Conservation (phyloP, 2,113 vertebrate species). For the Felis chaus region DNA sequence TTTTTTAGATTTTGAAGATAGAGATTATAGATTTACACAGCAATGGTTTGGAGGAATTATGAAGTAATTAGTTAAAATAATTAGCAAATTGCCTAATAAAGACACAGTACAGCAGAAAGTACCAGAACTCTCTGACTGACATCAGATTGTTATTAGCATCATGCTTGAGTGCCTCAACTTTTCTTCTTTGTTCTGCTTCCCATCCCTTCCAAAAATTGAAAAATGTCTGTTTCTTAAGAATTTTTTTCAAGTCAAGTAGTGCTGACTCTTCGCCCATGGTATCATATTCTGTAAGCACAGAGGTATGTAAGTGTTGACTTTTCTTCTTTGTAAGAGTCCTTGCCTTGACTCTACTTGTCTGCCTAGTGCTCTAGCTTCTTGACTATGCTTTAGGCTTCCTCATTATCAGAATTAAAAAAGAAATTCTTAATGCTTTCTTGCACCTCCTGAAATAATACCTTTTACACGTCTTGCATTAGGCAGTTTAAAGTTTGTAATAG, state of each 20-base stretch:
- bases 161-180: background rate
- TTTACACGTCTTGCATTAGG: background rate
- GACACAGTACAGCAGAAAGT: background rate
- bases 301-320: background rate
- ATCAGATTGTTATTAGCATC: background rate
- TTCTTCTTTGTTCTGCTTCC: background rate
- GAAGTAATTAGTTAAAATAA: background rate
- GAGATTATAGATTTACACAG: background rate
- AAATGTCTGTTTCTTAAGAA: background rate
- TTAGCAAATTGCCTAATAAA: background rate
- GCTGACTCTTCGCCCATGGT: background rate
- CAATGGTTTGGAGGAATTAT: background rate
- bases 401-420: background rate
- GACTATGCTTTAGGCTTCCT: background rate
- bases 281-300: background rate
- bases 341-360: background rate
- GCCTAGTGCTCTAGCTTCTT: background rate
- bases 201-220: background rate
- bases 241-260: background rate
- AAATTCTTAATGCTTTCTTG: background rate
- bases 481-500: background rate
- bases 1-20: background rate
- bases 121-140: background rate
- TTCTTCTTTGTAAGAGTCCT: background rate
- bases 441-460: background rate